Evolutionary conservation across 2,888 invertebrate species (phyloP).

Genomic region (Adelphocoris suturalis): DNA sequence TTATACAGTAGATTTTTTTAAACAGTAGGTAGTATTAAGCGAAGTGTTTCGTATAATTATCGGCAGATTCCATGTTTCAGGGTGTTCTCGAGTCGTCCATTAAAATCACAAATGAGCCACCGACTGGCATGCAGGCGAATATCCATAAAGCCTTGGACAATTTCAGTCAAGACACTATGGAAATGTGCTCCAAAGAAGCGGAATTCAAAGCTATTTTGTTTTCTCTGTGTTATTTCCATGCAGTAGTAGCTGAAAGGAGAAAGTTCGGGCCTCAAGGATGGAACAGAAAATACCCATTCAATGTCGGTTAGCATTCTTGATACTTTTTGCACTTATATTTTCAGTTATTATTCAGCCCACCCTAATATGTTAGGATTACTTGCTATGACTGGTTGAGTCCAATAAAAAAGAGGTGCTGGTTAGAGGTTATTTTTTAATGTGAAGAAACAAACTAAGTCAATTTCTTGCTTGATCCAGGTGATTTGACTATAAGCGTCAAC

Average conservation of each 20-base stretch:
- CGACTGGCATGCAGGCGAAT: conserved; percentile 96
- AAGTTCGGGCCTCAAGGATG: conserved; percentile 97
- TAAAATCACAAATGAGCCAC: conserved; percentile 97
- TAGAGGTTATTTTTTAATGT: too few relatives aligned
- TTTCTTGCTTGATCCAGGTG: conserved; percentile 80
- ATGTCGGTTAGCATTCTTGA: conserved; percentile 78
- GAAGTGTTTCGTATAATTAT: too few relatives aligned
- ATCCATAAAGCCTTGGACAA: conserved; percentile 95
- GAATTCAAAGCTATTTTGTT: conserved; percentile 95
- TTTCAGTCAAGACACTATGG: conserved; percentile 94
- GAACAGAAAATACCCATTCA: conserved; percentile 86
- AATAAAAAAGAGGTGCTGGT: too few relatives aligned
- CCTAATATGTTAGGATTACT: too few relatives aligned
- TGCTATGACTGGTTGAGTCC: too few relatives aligned
- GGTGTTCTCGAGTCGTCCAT: conserved; percentile 95
- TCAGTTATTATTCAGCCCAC: too few relatives aligned
- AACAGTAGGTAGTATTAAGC: too few relatives aligned
- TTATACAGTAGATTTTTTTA: too few relatives aligned
- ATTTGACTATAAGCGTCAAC: conserved; percentile 94
- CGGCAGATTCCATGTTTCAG: conserved; percentile 79
- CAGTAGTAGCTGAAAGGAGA: conserved; percentile 93
- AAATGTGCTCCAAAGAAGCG: conserved; percentile 94
- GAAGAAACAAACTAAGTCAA: too few relatives aligned
- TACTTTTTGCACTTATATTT: too few relatives aligned
- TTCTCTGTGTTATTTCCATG: conserved; percentile 95